phyloP scores from a whole-genome alignment of 2,113 vertebrate species.

The Andinoacara biseriatus region DNA sequence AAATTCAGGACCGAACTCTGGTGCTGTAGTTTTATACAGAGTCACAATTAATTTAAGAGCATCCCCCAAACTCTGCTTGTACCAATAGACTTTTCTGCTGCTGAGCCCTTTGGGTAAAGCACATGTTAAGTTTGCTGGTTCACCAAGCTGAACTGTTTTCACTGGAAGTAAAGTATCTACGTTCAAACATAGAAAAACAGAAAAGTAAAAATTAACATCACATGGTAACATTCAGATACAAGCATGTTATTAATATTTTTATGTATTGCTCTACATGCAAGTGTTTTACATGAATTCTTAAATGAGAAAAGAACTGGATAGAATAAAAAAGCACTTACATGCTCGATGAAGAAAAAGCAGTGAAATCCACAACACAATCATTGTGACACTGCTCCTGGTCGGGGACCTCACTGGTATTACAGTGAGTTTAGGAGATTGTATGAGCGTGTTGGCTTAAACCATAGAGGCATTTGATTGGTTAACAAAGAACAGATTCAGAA shows the following conservation, averaged over 20 bases:
- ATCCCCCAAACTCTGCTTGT: background rate
- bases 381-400: background rate
- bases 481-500: background rate
- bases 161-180: background rate
- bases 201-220: too few species aligned
- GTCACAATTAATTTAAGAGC: background rate
- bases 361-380: background rate
- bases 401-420: background rate
- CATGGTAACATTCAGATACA: too few species aligned
- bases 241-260: too few species aligned
- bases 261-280: too few species aligned
- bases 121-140: too few species aligned
- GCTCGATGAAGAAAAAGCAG: background rate
- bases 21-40: background rate
- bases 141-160: too few species aligned
- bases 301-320: fast-evolving
- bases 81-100: too few species aligned
- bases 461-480: background rate
- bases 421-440: background rate
- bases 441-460: background rate
- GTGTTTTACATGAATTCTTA: too few species aligned
- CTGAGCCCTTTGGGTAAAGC: too few species aligned
- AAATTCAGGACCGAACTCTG: too few species aligned
- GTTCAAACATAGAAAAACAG: background rate
- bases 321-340: constrained; percentile 15